A percentile compares a stretch with the other conserved stretches of the same genome.
Evolutionary conservation across 2,888 invertebrate genomes (phyloP).

Genomic region (Scaptomyza polygonia): DNA sequence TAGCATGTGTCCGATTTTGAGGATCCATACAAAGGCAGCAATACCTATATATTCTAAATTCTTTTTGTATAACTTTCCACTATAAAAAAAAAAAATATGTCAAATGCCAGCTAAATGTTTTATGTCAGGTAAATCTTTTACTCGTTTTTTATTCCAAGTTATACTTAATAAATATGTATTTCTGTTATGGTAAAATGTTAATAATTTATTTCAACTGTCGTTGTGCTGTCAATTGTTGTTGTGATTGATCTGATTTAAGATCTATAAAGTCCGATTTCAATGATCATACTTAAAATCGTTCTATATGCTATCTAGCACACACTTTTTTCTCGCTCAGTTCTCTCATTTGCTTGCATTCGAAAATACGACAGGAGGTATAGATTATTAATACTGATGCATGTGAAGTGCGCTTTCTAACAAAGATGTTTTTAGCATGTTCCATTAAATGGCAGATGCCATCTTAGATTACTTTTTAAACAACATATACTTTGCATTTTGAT

Average conservation of each 20-base stretch:
- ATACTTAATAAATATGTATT: conserved; percentile 33
- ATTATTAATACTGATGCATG: conserved; percentile 70
- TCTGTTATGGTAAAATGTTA: conserved; percentile 49
- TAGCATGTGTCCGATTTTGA: conserved; percentile 90
- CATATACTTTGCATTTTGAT: conserved; percentile 26
- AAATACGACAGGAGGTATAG: conserved; percentile 77
- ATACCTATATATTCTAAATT: conserved; percentile 93
- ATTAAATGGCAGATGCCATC: conserved; percentile 11
- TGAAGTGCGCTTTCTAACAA: conserved; percentile 48
- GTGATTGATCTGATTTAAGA: conserved; percentile 1
- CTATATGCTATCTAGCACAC: conserved; percentile 63
- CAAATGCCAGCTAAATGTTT: conserved; percentile 66
- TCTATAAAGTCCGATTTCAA: conserved; percentile 21
- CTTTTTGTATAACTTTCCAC: conserved; percentile 65
- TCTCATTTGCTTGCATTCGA: conserved; percentile 33
- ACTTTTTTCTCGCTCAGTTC: conserved; percentile 30
- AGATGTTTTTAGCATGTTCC: conserved; percentile 29
- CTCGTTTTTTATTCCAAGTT: conserved; percentile 23
- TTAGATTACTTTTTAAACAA: conserved; percentile 3
- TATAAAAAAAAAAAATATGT: conserved; percentile 26
- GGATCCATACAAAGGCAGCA: conserved; percentile 89
- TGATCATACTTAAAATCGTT: conserved; percentile 57
- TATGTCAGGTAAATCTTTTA: conserved; percentile 69
- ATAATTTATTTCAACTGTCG: conserved; percentile 69
- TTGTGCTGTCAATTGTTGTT: conserved; percentile 50